These are phyloP conservation scores for Megalopta genalis DNA, from an alignment of 1,140 invertebrate genomes.

Conservation along the genomic window DNA sequence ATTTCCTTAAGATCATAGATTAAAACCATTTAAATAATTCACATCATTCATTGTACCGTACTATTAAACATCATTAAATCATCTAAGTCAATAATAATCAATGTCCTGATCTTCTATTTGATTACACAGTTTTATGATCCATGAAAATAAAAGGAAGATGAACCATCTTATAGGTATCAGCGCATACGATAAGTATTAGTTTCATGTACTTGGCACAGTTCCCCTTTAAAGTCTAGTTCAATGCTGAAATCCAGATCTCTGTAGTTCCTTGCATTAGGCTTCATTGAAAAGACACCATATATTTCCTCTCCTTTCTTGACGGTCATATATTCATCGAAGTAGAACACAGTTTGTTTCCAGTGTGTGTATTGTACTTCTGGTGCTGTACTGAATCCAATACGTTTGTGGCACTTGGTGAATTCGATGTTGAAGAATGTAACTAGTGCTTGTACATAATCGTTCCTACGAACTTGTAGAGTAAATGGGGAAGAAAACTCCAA, in stretches of 20 bases:
- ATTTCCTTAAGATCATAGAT: slow-evolving; percentile 12
- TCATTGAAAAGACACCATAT: slow-evolving; percentile 94
- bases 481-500: slow-evolving; percentile 96
- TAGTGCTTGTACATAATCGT: slow-evolving; percentile 98
- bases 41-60: slow-evolving; percentile 40
- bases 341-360: slow-evolving; percentile 99
- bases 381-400: slow-evolving; percentile 98
- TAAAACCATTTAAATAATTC: slow-evolving; percentile 35
- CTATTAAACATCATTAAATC: slow-evolving; percentile 49
- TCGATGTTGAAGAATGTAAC: slow-evolving; percentile 99
- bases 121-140: slow-evolving; percentile 58
- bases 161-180: slow-evolving; percentile 81
- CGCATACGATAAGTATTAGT: slow-evolving; percentile 98
- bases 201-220: slow-evolving; percentile 93
- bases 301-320: slow-evolving; percentile 97
- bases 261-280: slow-evolving; percentile 97
- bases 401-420: slow-evolving; percentile 99
- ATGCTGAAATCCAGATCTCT: slow-evolving; percentile 98
- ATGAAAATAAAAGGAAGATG: slow-evolving; percentile 49
- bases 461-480: slow-evolving; percentile 90
- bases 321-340: slow-evolving; percentile 97
- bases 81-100: slow-evolving; percentile 47
- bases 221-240: slow-evolving; percentile 96
- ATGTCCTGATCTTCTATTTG: slow-evolving; percentile 41
- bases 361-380: slow-evolving; percentile 98